phyloP scores from a whole-genome alignment of 2,113 vertebrate species.

The Centrocercus urophasianus region DNA sequence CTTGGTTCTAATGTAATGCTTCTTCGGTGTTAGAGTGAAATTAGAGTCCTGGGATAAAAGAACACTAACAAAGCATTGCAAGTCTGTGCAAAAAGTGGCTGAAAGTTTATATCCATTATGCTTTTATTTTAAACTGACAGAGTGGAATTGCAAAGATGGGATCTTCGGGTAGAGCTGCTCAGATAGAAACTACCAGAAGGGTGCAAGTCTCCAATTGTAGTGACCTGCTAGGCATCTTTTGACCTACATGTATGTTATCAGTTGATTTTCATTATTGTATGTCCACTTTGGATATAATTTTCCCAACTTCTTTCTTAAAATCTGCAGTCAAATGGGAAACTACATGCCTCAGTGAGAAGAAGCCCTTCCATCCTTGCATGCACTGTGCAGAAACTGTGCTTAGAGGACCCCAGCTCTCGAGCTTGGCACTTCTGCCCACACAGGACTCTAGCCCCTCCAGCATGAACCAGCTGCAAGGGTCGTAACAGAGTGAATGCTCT shows the following conservation, averaged over 20 bases:
- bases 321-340: not conserved
- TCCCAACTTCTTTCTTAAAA: not conserved
- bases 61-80: not conserved
- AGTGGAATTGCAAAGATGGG: not conserved
- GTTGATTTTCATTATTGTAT: not conserved
- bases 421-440: not conserved
- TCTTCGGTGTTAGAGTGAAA: not conserved
- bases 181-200: not conserved
- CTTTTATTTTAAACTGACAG: not conserved
- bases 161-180: not conserved
- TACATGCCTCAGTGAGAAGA: not conserved
- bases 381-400: not conserved
- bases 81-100: not conserved
- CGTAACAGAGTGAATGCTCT: not conserved
- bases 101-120: not conserved
- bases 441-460: not conserved
- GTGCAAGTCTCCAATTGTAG: not conserved
- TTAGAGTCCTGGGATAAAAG: not conserved
- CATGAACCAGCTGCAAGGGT: not conserved
- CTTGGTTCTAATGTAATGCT: not conserved
- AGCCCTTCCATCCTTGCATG: not conserved
- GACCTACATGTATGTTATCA: not conserved
- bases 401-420: accelerated
- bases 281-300: not conserved
- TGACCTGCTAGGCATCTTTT: not conserved